Conservation (phyloP, 2,888 invertebrate species). For the Coelinius sp. region DNA sequence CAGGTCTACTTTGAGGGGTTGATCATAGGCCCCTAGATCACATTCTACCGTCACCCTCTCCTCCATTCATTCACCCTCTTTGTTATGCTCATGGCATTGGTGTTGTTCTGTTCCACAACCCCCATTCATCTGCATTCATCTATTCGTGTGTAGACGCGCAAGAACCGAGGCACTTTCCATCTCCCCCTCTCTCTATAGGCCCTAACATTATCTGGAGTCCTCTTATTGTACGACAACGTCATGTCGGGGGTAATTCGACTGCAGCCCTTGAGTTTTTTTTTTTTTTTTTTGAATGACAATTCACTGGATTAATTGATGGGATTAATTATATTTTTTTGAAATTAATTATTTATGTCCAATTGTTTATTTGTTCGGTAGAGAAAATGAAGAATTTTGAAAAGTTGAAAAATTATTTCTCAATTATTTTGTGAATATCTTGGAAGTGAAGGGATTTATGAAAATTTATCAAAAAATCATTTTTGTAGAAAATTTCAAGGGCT, state of each 20-base stretch:
- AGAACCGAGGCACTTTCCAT: conserved; percentile 39
- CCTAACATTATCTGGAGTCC: conserved; percentile 45
- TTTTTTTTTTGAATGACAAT: conserved; percentile 6
- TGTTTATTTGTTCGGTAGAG: neutral
- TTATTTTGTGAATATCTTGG: too few relatives aligned
- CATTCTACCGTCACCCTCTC: conserved; percentile 22
- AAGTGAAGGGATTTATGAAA: too few relatives aligned
- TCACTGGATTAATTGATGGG: conserved; percentile 5
- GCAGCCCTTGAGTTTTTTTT: conserved; percentile 47
- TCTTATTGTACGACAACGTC: conserved; percentile 52
- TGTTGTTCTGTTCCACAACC: conserved; percentile 30
- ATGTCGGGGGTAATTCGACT: conserved; percentile 53
- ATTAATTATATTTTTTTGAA: conserved; percentile 32
- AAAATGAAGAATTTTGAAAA: neutral
- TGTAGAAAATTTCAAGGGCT: too few relatives aligned
- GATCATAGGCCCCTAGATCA: conserved; percentile 11
- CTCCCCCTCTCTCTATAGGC: conserved; percentile 30
- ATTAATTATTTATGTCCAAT: neutral
- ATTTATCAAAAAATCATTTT: too few relatives aligned
- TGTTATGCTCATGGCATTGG: conserved; percentile 19
- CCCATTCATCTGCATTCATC: conserved; percentile 27
- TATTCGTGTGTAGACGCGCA: conserved; percentile 8
- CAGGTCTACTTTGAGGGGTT: conserved; percentile 37
- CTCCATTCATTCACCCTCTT: conserved; percentile 21
- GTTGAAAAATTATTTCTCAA: neutral